Base-by-base conservation (phyloP, 2,797 vertebrate species). In the Graptemys geographica region DNA sequence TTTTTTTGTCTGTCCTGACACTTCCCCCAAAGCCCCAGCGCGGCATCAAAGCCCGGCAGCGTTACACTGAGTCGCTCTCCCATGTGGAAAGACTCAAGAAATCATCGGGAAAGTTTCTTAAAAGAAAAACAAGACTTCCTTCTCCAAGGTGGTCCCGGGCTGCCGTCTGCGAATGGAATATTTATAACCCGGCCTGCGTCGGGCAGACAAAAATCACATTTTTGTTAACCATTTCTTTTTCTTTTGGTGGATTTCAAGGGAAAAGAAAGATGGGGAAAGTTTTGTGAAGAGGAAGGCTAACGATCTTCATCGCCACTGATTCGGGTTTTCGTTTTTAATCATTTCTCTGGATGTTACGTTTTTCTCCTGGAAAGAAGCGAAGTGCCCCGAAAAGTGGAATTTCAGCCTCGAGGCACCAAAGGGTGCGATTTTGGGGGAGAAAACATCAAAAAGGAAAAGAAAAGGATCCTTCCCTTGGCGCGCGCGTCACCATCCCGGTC, bases 101-200 rank as follows among this genome's bases (percentile, higher is more conserved):
- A 89, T 83, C 91, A 89, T 82, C 91, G 56, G 87, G 87, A 84
- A 83, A 88, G 86, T 80, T 86, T 98, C 97, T 97, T 84, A 89
- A 98, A 98, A 98, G 98, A 99, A 98, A 99, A 98, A 98, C 98
- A 98, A 97, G 99, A 99, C 99, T 99, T 99, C 98, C 99, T 99
- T 98, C 98, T 99, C 99, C 99, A 98, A 98, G 99, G 99, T 99
- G 99, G 99, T 99, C 99, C 98, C 97, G 49, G 81, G 49, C 65
- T 78, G 98, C 98, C 98, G 98, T 98, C 98, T 96, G 98, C 97
- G 98, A 98, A 97, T 95, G 98, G 90, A 52, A 84, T 41, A 86
- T 93, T 93, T 82, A n/a, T 86, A 86, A 93, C 91, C 87, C 83
- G 56, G 62, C 87, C 87, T 59, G 86, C 28, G n/a, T 37, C 81